Conservation (phyloP, 2,888 invertebrate genomes). For the Melikaiella ostensackeni region DNA sequence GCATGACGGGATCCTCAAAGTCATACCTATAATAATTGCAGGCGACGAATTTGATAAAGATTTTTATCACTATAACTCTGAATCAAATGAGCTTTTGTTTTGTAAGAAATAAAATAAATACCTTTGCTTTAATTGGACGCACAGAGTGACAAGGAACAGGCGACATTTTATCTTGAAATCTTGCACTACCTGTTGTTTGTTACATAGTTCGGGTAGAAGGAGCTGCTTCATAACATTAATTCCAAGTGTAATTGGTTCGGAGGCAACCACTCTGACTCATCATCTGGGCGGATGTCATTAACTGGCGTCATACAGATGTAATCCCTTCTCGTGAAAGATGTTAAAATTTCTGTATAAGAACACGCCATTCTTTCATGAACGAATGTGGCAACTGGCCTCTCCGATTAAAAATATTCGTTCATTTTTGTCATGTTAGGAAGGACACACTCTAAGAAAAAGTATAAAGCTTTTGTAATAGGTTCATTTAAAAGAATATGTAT, state of each 20-base stretch:
- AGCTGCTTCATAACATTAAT: conserved; percentile 47
- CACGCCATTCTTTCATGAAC: conserved; percentile 46
- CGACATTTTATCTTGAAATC: conserved; percentile 51
- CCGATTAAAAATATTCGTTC: conserved; percentile 54
- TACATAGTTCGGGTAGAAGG: conserved; percentile 36
- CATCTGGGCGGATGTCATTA: conserved; percentile 48
- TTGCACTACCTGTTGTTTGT: conserved; percentile 30
- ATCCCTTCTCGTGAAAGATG: conserved; percentile 50
- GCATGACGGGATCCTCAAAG: conserved; percentile 51
- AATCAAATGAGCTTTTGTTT: not conserved
- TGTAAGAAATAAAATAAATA: no score
- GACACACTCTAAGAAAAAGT: conserved; percentile 52
- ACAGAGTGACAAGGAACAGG: conserved; percentile 29
- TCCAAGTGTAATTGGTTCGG: conserved; percentile 51
- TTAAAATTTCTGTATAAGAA: conserved; percentile 49
- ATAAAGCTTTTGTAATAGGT: conserved; percentile 55
- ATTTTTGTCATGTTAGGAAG: conserved; percentile 52
- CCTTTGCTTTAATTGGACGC: no score
- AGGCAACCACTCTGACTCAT: conserved; percentile 41
- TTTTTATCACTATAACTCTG: no score
- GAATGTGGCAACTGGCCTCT: conserved; percentile 45
- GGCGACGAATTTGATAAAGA: no score
- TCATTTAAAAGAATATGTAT: conserved; percentile 50
- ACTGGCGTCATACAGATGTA: conserved; percentile 47
- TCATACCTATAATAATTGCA: conserved; percentile 45